Evolutionary conservation across 2,888 invertebrate genomes (phyloP).

Genomic region (Ethmia dodecea): DNA sequence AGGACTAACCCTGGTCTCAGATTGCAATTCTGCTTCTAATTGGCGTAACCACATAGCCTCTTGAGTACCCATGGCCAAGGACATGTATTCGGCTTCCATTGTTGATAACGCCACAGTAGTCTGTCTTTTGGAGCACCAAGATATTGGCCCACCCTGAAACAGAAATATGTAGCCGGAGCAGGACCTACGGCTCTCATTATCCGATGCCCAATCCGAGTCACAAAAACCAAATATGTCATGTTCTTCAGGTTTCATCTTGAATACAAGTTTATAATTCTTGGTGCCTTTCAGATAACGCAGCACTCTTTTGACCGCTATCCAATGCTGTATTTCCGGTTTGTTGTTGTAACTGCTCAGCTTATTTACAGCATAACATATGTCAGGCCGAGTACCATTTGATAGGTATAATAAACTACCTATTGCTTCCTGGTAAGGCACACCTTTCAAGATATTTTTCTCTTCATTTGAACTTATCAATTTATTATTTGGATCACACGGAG

Average conservation of each 20-base stretch:
- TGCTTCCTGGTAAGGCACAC: not conserved
- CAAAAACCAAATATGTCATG: conserved; percentile 15
- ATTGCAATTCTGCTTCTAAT: too few relatives aligned
- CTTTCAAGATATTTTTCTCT: too few relatives aligned
- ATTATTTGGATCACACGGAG: conserved; percentile 15
- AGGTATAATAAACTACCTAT: conserved; percentile 3
- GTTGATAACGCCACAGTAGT: conserved; percentile 19
- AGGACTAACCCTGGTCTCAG: too few relatives aligned
- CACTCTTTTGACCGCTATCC: conserved; percentile 13
- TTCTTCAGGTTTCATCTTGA: too few relatives aligned
- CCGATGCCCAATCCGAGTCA: conserved; percentile 18
- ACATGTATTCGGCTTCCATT: conserved; percentile 20
- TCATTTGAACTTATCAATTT: conserved; percentile 12
- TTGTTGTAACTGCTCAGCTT: conserved; percentile 13
- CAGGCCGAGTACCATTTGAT: conserved; percentile 12
- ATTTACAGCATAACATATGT: conserved; percentile 13
- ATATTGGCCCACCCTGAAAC: conserved; percentile 16
- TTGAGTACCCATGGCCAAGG: conserved; percentile 9
- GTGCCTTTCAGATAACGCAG: conserved; percentile 16
- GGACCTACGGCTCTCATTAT: conserved; percentile 12
- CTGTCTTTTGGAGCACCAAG: conserved; percentile 19
- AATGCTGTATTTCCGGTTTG: conserved; percentile 12
- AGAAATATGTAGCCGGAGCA: conserved; percentile 18
- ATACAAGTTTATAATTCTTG: not conserved
- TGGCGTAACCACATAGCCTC: conserved; percentile 3